A percentile compares a stretch with the other conserved stretches of the same genome.
Conservation (phyloP, 2,113 vertebrate species). For the Vulpes vulpes region DNA sequence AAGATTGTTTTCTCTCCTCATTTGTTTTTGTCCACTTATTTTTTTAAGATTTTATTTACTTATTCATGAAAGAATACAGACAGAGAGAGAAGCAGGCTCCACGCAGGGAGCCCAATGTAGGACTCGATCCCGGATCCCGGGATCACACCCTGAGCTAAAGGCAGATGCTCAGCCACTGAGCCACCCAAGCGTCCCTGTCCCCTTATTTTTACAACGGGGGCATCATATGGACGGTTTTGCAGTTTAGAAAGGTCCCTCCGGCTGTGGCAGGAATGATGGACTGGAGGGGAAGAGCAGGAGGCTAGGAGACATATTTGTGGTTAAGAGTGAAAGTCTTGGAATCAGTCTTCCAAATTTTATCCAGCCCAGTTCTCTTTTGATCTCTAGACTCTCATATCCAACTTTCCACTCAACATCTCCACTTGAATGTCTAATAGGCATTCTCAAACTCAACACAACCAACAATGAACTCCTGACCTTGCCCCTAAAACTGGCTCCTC, state of each 20-base stretch:
- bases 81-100: background rate
- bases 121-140: background rate
- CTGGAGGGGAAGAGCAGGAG: background rate
- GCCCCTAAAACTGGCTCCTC: background rate
- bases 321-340: background rate
- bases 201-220: background rate
- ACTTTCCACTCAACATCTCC: background rate
- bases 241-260: background rate
- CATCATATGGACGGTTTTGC: background rate
- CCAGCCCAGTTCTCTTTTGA: slow-evolving; percentile 1
- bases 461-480: slow-evolving; percentile 6
- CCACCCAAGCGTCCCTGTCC: background rate
- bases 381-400: background rate
- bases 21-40: background rate
- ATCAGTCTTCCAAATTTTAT: background rate
- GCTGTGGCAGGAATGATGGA: background rate
- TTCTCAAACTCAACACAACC: slow-evolving; percentile 10
- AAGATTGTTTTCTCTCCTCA: background rate
- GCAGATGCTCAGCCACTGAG: background rate
- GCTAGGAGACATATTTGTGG: background rate
- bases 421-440: background rate
- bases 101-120: background rate
- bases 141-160: too few relatives aligned
- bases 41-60: background rate
- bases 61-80: background rate